A percentile compares a stretch with the other conserved stretches of the same genome.
phyloP scores from a whole-genome alignment of 2,113 vertebrate species.

The Stomatorhinus ivindoensis region DNA sequence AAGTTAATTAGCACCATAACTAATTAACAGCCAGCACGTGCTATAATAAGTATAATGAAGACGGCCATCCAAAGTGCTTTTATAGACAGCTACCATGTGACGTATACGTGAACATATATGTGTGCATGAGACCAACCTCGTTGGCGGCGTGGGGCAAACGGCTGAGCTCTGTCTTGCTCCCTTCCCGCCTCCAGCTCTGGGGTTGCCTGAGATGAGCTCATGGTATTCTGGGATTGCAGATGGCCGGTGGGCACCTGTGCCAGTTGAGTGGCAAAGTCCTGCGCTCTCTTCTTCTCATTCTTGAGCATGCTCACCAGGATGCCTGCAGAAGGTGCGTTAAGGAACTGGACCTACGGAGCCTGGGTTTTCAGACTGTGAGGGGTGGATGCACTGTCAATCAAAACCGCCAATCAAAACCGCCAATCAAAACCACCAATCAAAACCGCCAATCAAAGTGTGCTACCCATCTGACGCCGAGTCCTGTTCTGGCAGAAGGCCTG shows the following conservation, averaged over 20 bases:
- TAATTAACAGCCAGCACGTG: neutral
- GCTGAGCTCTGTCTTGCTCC: constrained; percentile 3
- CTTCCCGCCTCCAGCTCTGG: constrained; percentile 13
- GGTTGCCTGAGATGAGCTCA: neutral
- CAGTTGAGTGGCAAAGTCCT: constrained; percentile 51
- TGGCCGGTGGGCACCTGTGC: constrained; percentile 15
- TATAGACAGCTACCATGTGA: neutral
- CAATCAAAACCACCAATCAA: neutral
- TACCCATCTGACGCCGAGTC: neutral
- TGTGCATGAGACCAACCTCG: constrained; percentile 41
- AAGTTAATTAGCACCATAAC: neutral
- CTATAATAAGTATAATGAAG: neutral
- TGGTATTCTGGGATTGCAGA: constrained; percentile 26
- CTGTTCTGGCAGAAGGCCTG: neutral
- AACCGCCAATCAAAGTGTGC: neutral
- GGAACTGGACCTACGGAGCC: neutral
- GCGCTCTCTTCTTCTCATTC: constrained; percentile 73
- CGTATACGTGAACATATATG: neutral
- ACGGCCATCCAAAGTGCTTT: neutral
- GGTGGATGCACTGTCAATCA: neutral
- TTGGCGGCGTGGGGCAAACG: constrained; percentile 26
- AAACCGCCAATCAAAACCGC: neutral
- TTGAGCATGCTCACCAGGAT: constrained; percentile 82
- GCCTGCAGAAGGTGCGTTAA: constrained; percentile 58
- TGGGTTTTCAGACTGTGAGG: neutral